phyloP scores from a whole-genome alignment of 92 coral and sea anemone species.

The Palythoa grandiflora region DNA sequence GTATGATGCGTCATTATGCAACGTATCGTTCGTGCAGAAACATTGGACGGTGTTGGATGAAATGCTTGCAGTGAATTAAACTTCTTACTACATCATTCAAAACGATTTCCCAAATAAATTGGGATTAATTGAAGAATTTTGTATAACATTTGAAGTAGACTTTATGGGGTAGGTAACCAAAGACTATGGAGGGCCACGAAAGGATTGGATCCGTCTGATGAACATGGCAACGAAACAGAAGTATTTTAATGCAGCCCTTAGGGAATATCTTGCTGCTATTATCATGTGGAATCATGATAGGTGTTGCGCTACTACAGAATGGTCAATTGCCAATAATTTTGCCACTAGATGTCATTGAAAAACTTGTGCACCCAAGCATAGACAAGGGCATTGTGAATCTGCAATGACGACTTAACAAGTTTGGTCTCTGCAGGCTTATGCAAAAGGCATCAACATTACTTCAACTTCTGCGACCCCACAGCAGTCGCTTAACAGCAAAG shows the following conservation, averaged over 20 bases:
- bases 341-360: slow-evolving; percentile 1
- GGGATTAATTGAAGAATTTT: slow-evolving; percentile 45
- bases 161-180: slow-evolving; percentile 58
- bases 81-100: too few species aligned
- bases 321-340: background rate
- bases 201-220: slow-evolving; percentile 67
- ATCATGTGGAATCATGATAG: slow-evolving; percentile 36
- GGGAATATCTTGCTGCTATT: background rate
- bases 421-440: slow-evolving; percentile 29
- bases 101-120: slow-evolving; percentile 59
- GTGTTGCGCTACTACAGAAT: background rate
- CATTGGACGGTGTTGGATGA: too few species aligned
- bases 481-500: slow-evolving; percentile 26
- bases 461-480: slow-evolving; percentile 14
- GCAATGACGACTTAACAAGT: slow-evolving; percentile 11
- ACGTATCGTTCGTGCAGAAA: too few species aligned
- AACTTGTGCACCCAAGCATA: background rate
- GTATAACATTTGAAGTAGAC: slow-evolving; percentile 60
- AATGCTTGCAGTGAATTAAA: too few species aligned
- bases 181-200: slow-evolving; percentile 66
- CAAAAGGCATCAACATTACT: slow-evolving; percentile 32
- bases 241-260: background rate
- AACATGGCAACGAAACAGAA: background rate
- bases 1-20: too few species aligned
- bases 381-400: slow-evolving; percentile 17